Evolutionary conservation across 2,797 vertebrate species (phyloP), one percentile per base, ranked within the genome.

Genomic region (Xiphophorus birchmanni): DNA sequence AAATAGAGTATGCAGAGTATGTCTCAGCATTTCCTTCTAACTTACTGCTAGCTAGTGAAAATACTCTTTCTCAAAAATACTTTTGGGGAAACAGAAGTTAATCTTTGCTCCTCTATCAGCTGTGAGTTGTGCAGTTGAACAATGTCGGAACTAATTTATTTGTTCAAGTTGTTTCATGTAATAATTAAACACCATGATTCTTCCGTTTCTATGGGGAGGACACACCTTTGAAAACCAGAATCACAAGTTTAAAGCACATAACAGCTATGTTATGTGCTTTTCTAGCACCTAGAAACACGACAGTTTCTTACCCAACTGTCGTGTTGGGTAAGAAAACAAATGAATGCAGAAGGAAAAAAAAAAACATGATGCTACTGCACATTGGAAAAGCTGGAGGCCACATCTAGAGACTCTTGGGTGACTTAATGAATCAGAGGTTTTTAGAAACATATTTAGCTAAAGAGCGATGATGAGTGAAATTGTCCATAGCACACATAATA

Each of bases 221-320:
- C 52, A 60, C 54, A 45, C 35, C 60, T 76, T 11, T 23, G n/a
- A 6, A 78, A 82, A 80, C 69, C 50, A 72, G 47, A 48, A 44
- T 29, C 56, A 42, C 54, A 44, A 63, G 42, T 63, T 72, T 21
- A 42, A 67, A 26, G 13, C 37, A n/a, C 63, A 29, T 12, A 72
- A 18, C 12, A 18, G 32, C 32, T 32, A 32, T 32, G 32, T 32
- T 32, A 32, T 32, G 32, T 32, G 32, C 32, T 32, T 32, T 32
- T 32, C 32, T 32, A 32, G 32, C 32, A 32, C 32, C 32, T 32
- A 32, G 32, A 32, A 32, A 32, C 2, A 2, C 32, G 32, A 32
- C 32, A 32, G 32, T 32, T 32, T 32, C 32, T 32, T 32, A 32
- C 32, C 32, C 32, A 32, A 32, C 32, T 32, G 32, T 32, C 32